Base-by-base conservation (phyloP, 2,113 vertebrate genomes). In the Myotis davidii region DNA sequence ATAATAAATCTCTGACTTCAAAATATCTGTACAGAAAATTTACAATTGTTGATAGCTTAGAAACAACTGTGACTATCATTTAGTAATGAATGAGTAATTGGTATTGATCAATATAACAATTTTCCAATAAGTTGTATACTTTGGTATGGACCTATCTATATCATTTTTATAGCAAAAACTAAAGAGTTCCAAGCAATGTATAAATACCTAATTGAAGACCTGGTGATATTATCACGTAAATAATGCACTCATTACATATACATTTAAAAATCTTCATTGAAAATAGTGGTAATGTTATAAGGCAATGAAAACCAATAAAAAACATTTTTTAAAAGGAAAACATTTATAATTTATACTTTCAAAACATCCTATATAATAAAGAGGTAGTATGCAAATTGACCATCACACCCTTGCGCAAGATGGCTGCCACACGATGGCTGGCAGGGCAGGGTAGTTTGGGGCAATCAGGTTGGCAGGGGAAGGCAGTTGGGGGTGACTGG, bases 201-300 rank as follows among this genome's bases (percentile, higher is more conserved):
- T 54, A 94, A 81, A 85, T 29, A 96, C 59, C 77, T 73, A 88
- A 21, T n/a, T 94, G 34, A 0, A 0, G 27, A 67, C 23, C 27
- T 95, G 42, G 79, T 94, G 23, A 45, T 67, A 73, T 85, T 90
- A 97, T 54, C 83, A 81, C 39, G 23, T 27, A 92, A 97, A 83
- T 61, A 95, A 94, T 52, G 9, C 59, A 84, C 5, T 56, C 39
- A 77, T 50, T 85, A 78, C 6, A 79, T 39, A 69, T 3, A 72
- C 18, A 81, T 37, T 90, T 90, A 37, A 42, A 94, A 73, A 42
- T 52, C 34, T 82, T 93, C 56, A 67, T 4, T 52, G 34, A 93
- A 97, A 95, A 86, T 3, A 91, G 48, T 42, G 50, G 59, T 59
- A 86, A 84, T 88, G 39, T 74, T 83, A 93, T 34, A 50, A 10